Evolutionary conservation across 2,113 vertebrate genomes (phyloP).

Genomic region (Aviceda subcristata): DNA sequence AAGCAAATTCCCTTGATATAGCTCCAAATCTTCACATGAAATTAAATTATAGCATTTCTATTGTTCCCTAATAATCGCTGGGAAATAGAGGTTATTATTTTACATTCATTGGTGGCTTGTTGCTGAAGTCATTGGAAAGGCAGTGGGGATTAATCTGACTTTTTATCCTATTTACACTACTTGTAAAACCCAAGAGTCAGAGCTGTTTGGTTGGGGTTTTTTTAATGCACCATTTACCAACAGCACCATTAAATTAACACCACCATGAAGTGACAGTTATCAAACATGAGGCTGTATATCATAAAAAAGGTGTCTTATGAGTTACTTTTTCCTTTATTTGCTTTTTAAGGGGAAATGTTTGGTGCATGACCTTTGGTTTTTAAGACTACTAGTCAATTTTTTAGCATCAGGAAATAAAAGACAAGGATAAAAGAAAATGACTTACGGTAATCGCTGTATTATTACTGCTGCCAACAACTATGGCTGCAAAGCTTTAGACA

Average conservation of each 20-base stretch:
- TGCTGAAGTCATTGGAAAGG: neutral
- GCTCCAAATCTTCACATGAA: neutral
- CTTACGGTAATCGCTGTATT: neutral
- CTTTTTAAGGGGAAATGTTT: neutral
- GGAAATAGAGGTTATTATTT: neutral
- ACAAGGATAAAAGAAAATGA: neutral
- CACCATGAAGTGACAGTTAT: neutral
- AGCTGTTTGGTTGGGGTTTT: neutral
- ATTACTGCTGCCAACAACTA: conserved; percentile 30
- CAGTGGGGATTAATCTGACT: neutral
- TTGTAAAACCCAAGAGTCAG: neutral
- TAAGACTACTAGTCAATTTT: neutral
- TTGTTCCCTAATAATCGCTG: neutral
- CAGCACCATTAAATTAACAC: neutral
- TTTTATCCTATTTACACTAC: neutral
- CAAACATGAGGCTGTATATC: neutral
- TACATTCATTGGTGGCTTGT: neutral
- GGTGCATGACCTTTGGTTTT: neutral
- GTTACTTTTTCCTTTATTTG: neutral
- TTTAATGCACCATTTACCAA: neutral
- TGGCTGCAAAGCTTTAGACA: conserved; percentile 5
- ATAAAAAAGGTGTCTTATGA: neutral
- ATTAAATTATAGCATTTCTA: neutral
- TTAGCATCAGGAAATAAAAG: neutral
- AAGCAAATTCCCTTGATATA: neutral